Base-by-base conservation (phyloP, 2,888 invertebrate species). In the Microctonus brassicae region DNA sequence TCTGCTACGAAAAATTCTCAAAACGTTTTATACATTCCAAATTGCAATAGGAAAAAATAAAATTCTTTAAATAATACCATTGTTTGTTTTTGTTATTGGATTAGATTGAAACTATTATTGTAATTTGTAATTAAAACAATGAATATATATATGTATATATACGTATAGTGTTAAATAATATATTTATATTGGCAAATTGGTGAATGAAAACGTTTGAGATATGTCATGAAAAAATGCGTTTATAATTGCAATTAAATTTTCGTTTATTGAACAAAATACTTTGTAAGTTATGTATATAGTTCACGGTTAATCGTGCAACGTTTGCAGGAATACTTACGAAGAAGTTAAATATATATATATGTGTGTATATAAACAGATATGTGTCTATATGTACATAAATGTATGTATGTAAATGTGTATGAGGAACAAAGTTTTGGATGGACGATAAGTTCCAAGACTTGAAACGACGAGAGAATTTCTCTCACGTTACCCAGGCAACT, bases 11-110 rank as follows among this genome's bases (percentile, higher is more conserved):
- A 66, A 33, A 39, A 57, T 57, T 55, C 39, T 20, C 34, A 9
- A 24, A 20, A 62, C 62, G 39, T 69, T 67, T 60, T 57, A 67
- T 67, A 42, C 57, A 72, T 72, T 72, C 47, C 10, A 57, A 72
- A 68, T 72, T 67, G 47, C 13, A 55, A 62, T 17, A 20, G 34
- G 34, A 52, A 36, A 62, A 57, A 20, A 52, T 29, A 64, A 17
- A 11, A 64, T 52, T 33, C 17, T 20, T 22, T 29, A 11, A 29
- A 29, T 29, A 33, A 52, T 9, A 26, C 52, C 22, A 64, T 11
- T 39, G 1, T 26, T 34, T 24, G n/a, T 22, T 11, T 42, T 57
- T 57, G 20, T 55, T 22, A 3, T 55, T 39, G 1, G n/a, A 39
- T 39, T 39, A 39, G 13, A 2, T 1, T 11, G 13, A 3, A n/a